These are phyloP conservation scores for Potamarius usumacintae DNA, from an alignment of 2,113 vertebrate genomes.

Conservation along the genomic window DNA sequence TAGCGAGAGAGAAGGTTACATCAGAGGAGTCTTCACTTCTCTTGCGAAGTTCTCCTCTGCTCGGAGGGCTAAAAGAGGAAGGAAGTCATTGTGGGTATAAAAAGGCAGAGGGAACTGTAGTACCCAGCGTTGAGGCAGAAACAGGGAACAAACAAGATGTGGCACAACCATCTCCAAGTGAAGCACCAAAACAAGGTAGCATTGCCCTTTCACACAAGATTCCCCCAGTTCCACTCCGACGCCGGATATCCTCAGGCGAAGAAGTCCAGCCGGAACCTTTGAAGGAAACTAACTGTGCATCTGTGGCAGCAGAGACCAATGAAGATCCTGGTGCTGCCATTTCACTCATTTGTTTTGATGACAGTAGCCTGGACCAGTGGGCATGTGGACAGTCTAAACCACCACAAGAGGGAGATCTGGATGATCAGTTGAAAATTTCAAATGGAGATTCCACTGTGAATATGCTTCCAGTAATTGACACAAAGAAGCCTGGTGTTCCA, in stretches of 20 bases:
- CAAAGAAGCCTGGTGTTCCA: conserved; percentile 65
- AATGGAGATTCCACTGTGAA: conserved; percentile 31
- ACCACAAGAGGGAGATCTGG: conserved; percentile 31
- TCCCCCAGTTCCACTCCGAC: conserved; percentile 51
- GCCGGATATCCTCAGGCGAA: conserved; percentile 41
- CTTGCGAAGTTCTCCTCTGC: conserved; percentile 45
- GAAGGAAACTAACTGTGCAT: conserved; percentile 32
- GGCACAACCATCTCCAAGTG: neutral
- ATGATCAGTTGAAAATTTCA: neutral
- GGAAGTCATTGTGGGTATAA: conserved; percentile 54
- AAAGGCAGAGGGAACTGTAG: conserved; percentile 23
- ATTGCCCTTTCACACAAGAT: conserved; percentile 17
- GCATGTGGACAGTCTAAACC: conserved; percentile 11
- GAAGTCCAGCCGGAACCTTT: neutral
- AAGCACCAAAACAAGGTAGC: conserved; percentile 38
- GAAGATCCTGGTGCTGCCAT: conserved; percentile 1
- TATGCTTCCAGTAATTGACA: conserved; percentile 1
- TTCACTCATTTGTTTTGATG: conserved; percentile 53
- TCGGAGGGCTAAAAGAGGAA: conserved; percentile 62
- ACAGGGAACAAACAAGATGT: conserved; percentile 43
- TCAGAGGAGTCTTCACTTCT: conserved; percentile 24
- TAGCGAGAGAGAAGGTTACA: conserved; percentile 51
- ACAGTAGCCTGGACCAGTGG: conserved; percentile 27
- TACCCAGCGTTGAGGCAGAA: conserved; percentile 45
- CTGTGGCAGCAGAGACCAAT: neutral